Evolutionary conservation across 2,888 invertebrate genomes (phyloP).

Genomic region (Clitarchus hookeri): DNA sequence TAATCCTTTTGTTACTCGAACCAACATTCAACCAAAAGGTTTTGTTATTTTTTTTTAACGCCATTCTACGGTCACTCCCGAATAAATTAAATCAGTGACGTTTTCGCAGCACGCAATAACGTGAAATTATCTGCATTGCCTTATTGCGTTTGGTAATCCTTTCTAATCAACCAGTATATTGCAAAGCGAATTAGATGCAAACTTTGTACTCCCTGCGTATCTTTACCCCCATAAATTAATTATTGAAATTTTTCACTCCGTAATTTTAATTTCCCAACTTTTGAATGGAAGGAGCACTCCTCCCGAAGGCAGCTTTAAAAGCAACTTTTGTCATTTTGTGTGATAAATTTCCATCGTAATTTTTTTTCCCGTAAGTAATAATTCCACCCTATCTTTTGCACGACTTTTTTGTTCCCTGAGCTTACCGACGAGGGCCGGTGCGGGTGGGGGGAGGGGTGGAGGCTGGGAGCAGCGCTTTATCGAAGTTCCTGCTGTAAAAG

Average conservation of each 20-base stretch:
- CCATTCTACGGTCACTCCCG: too few relatives aligned
- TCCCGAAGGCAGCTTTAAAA: not conserved
- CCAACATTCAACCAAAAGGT: too few relatives aligned
- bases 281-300: not conserved
- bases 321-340: not conserved
- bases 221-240: too few relatives aligned
- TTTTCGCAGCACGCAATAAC: too few relatives aligned
- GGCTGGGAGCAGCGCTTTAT: not conserved
- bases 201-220: too few relatives aligned
- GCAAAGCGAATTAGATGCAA: too few relatives aligned
- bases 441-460: not conserved
- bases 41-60: too few relatives aligned
- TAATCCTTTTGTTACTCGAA: too few relatives aligned
- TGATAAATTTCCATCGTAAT: not conserved
- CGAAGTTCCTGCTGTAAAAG: constrained; percentile 11
- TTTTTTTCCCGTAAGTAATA: not conserved
- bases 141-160: too few relatives aligned
- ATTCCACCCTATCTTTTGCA: not conserved
- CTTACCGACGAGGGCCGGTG: not conserved
- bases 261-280: not conserved
- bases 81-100: too few relatives aligned
- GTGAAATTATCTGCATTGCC: too few relatives aligned
- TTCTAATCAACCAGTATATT: too few relatives aligned
- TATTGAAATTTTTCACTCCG: not conserved
- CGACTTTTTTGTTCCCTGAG: not conserved